A percentile compares a stretch with the other conserved stretches of the same genome.
These are phyloP conservation scores for Orchesella flavescens DNA, from an alignment of 2,888 invertebrate genomes.

Conservation along the genomic window DNA sequence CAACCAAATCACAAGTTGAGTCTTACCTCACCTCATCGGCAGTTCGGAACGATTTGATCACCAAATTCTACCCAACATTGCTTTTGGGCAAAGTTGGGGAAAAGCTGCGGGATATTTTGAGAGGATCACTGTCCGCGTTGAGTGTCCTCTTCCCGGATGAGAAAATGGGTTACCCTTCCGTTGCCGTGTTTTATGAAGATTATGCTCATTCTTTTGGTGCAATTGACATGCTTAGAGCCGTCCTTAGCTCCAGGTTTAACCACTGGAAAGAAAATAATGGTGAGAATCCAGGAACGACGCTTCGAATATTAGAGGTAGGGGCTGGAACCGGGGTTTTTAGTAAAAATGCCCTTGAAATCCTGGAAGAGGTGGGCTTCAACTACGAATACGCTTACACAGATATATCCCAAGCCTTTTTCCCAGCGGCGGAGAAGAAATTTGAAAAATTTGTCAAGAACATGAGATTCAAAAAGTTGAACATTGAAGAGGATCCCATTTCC, in stretches of 20 bases:
- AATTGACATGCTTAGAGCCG: not conserved
- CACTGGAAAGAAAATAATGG: not conserved
- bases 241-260: not conserved
- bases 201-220: constrained; percentile 5
- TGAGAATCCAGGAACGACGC: not conserved
- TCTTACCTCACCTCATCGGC: not conserved
- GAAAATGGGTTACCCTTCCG: not conserved
- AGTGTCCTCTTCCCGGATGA: constrained; percentile 35
- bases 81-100: constrained; percentile 8
- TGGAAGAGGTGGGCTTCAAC: not conserved
- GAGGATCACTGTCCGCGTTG: not conserved
- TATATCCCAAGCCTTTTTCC: constrained; percentile 43
- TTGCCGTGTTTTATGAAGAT: not conserved
- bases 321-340: constrained; percentile 41
- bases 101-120: constrained; percentile 13
- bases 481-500: constrained; percentile 52
- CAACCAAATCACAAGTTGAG: not conserved
- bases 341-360: not conserved
- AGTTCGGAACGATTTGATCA: not conserved
- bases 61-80: constrained; percentile 24
- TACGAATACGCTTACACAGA: constrained; percentile 47
- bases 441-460: constrained; percentile 5
- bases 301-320: constrained; percentile 47
- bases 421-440: constrained; percentile 31
- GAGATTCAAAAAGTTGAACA: constrained; percentile 50